Base-by-base conservation (phyloP, 2,888 invertebrate species). In the Troilus luridus region DNA sequence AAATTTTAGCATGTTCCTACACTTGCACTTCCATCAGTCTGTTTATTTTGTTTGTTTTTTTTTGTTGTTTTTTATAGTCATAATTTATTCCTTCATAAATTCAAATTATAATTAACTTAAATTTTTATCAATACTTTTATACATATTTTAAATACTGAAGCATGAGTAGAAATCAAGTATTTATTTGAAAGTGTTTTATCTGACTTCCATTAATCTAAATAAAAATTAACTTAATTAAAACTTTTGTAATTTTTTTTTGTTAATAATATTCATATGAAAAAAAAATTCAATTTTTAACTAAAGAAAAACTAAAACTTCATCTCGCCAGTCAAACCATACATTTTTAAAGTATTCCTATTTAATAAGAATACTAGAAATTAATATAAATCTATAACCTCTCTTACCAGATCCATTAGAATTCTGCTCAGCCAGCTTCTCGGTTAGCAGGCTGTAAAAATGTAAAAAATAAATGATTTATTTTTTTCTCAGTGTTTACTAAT, bases 11-110 rank as follows among this genome's bases (percentile, higher is more conserved):
- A 89, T 89, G 89, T 89, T 89, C 64, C 54, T 89, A 62, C 89
- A 89, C 89, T 89, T 64, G 89, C 89, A 89, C 89, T 89, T 64
- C 64, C 62, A 89, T 89, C 41, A 64, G 21, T 89, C n/a, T 89
- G 62, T 89, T 85, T 54, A 56, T 58, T 85, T 62, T 19, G 64
- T 41, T 62, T 88, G 11, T 88, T 88, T 41, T 88, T 64, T 88
- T 14, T 24, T 64, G 54, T 88, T 67, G 54, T 88, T 67, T 17
- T 64, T 12, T 8, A 64, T 64, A 41, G 41, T 41, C 41, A 64
- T 64, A 64, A 77, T 41, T 27, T 77, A 67, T 77, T 41, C 41
- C 12, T 17, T 77, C 41, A 77, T 27, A 41, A 27, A 77, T 77
- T 21, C 8, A 85, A 56, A 54, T 64, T 89, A 54, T 8, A 21